These are phyloP conservation scores for Hycleus phaleratus DNA, from an alignment of 1,140 invertebrate genomes.

Conservation along the genomic window DNA sequence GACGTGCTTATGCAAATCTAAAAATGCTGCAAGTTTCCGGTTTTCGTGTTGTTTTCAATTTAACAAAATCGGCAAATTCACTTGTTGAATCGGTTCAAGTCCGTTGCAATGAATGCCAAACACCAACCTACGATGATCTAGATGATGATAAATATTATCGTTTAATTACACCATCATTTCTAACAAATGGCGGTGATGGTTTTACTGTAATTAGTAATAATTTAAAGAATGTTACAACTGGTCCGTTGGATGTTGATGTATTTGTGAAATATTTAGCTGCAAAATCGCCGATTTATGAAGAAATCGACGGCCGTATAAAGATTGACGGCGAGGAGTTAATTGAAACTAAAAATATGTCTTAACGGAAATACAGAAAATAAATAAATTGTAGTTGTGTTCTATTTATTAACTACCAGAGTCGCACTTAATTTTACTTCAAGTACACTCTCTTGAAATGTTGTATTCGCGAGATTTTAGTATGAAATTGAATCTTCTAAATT, in stretches of 20 bases:
- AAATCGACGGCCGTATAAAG: slow-evolving; percentile 38
- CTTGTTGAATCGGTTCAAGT: slow-evolving; percentile 49
- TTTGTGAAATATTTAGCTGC: slow-evolving; percentile 36
- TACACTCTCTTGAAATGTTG: too few relatives aligned
- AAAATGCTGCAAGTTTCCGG: slow-evolving; percentile 45
- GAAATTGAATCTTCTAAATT: too few relatives aligned
- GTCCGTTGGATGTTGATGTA: slow-evolving; percentile 27
- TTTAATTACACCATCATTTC: slow-evolving; percentile 53
- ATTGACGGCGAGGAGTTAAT: slow-evolving; percentile 3
- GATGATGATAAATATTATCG: slow-evolving; percentile 49
- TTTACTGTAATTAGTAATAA: slow-evolving; percentile 38
- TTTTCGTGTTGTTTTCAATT: slow-evolving; percentile 46
- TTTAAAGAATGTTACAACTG: slow-evolving; percentile 25
- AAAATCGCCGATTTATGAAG: slow-evolving; percentile 36
- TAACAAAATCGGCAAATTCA: slow-evolving; percentile 45
- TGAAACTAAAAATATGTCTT: too few relatives aligned
- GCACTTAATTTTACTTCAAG: too few relatives aligned
- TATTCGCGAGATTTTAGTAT: too few relatives aligned
- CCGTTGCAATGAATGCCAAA: slow-evolving; percentile 56
- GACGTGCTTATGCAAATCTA: slow-evolving; percentile 42
- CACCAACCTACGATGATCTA: slow-evolving; percentile 54
- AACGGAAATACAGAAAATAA: too few relatives aligned
- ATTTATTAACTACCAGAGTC: too few relatives aligned
- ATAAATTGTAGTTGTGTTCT: too few relatives aligned
- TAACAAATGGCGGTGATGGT: slow-evolving; percentile 60